Evolutionary conservation across 2,888 invertebrate species (phyloP), one percentile per base, ranked within the genome.

Genomic region (Chesias legatella): DNA sequence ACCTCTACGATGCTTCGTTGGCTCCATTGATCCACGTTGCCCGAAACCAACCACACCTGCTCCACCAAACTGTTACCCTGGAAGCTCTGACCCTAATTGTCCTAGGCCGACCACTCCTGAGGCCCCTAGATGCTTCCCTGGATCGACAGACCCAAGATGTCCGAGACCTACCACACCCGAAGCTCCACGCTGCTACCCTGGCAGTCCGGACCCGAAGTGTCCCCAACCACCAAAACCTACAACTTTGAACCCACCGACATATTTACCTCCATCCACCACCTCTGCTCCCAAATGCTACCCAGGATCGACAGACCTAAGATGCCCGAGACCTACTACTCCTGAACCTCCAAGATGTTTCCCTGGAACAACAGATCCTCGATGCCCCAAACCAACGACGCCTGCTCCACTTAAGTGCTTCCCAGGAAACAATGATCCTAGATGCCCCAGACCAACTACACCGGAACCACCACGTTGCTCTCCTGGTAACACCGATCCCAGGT

Each of bases 301-400:
- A 51, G 67, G 69, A 2, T 56, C 55, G 0, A 56, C 38, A 0
- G 75, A 77, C 23, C 66, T 69, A 7, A 40, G 71, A 10, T 73
- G 73, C 33, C 72, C 70, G 1, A 35, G 47, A 30, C 61, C 68
- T 3, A 54, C 60, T 0, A 55, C 59, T 0, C 53, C 53, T 1
- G 36, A 37, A 0, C 40, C 50, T 3, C 60, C 64, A 0, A 51
- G 30, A 0, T 74, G 73, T 25, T 70, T 61, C 31, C 61, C 60
- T 0, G 63, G 63, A 0, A 49, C 48, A 1, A 43, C 50, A 0
- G 58, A 63, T 9, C 50, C 68, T 0, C 46, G 65, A 3, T 71
- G 70, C 22, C 30, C 43, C 7, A 11, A 25, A 20, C 43, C 47
- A n/a, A 40, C 47, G 3, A 40, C 47, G 6, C 10, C 36, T n/a